Conservation (phyloP, 2,113 vertebrate genomes). For the Indicator maculatus region DNA sequence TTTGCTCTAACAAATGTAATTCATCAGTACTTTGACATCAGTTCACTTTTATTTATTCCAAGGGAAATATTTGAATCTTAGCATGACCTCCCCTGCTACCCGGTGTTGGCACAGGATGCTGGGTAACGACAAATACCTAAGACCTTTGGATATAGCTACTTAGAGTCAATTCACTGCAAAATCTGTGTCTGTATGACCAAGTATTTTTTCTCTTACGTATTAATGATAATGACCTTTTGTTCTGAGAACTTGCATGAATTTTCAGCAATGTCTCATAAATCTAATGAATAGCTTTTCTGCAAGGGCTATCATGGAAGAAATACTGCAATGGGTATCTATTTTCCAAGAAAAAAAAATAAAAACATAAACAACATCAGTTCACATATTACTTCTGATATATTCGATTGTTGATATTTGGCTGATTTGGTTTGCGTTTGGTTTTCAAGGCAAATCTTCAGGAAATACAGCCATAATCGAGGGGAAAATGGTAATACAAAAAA, state of each 20-base stretch:
- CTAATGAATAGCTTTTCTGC: background rate
- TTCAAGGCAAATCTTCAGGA: constrained; percentile 26
- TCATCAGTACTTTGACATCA: too few relatives aligned
- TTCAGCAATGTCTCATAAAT: background rate
- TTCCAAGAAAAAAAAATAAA: background rate
- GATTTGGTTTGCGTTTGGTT: background rate
- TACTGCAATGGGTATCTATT: background rate
- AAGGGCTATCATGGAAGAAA: background rate
- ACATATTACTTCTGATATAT: constrained; percentile 25
- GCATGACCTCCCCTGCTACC: too few relatives aligned
- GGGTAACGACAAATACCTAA: background rate
- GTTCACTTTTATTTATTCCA: too few relatives aligned
- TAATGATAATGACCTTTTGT: too few relatives aligned
- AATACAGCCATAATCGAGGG: background rate
- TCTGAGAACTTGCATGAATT: background rate
- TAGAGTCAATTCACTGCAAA: background rate
- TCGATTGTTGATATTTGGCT: background rate
- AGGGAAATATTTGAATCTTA: too few relatives aligned
- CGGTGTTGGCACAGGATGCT: too few relatives aligned
- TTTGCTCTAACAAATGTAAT: too few relatives aligned
- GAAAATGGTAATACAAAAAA: background rate
- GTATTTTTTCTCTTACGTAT: background rate
- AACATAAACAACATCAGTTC: background rate
- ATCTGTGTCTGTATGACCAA: background rate
- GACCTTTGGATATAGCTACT: background rate